Evolutionary conservation across 30 jellyfish, hydroid and myxozoan genomes (phyloP).

Genomic region (Haliclystus octoradiatus): DNA sequence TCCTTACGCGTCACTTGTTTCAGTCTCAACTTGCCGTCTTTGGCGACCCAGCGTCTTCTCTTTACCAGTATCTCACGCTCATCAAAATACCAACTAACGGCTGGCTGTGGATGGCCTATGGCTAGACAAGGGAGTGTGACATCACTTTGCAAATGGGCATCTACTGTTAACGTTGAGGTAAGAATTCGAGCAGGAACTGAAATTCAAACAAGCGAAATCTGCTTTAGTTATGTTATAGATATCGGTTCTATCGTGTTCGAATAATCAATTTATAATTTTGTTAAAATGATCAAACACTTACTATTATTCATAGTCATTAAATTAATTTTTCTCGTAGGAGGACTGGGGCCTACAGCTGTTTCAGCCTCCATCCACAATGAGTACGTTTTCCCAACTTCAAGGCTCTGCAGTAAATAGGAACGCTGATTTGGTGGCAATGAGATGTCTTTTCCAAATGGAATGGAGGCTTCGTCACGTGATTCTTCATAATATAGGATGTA

Average conservation of each 20-base stretch:
- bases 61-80: conserved; percentile 14
- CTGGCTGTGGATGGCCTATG: conserved; percentile 89
- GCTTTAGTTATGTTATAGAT: no score
- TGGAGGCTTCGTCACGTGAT: conserved; percentile 30
- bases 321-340: conserved; percentile 34
- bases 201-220: no score
- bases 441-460: conserved; percentile 37
- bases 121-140: conserved; percentile 83
- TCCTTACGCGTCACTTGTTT: conserved; percentile 25
- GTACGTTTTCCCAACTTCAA: conserved; percentile 59
- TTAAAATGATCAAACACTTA: no score
- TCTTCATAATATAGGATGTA: conserved; percentile 59
- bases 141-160: conserved; percentile 43
- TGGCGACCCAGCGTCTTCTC: conserved; percentile 43
- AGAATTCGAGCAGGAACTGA: conserved; percentile 86
- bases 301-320: conserved; percentile 53
- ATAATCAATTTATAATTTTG: no score
- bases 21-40: conserved; percentile 56
- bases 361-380: conserved; percentile 77
- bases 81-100: conserved; percentile 47
- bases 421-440: conserved; percentile 17
- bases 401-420: conserved; percentile 44
- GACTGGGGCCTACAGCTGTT: conserved; percentile 65
- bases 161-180: conserved; percentile 35
- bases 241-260: no score